Conservation (phyloP, 92 coral and sea anemone genomes). For the Epizoanthus scotinus region DNA sequence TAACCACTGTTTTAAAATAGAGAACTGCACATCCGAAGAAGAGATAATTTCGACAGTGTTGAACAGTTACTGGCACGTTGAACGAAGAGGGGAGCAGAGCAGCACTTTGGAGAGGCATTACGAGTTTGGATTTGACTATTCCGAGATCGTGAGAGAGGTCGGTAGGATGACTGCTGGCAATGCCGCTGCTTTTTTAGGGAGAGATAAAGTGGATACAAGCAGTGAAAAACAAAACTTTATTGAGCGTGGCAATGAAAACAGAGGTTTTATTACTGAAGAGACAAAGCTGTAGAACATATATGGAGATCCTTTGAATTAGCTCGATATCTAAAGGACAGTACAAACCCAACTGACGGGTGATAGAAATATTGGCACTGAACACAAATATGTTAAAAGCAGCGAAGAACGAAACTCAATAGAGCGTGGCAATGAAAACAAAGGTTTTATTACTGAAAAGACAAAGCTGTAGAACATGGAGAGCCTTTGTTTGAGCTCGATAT, state of each 20-base stretch:
- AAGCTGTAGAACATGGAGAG: no score
- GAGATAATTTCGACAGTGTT: conserved; percentile 19
- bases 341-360: no score
- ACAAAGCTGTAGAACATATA: background rate
- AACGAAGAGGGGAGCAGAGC: conserved; percentile 14
- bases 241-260: background rate
- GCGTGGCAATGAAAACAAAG: no score
- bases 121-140: conserved; percentile 19
- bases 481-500: no score
- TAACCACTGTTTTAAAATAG: background rate
- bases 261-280: conserved; percentile 6
- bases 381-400: no score
- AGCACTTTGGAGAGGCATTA: background rate
- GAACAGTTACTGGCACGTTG: conserved; percentile 33
- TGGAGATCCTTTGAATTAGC: no score
- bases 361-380: no score
- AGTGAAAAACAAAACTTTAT: background rate
- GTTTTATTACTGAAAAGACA: no score
- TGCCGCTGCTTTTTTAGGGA: background rate
- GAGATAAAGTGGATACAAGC: background rate
- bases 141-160: conserved; percentile 8
- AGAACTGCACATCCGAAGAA: background rate
- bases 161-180: no score
- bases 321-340: no score
- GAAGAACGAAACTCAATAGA: no score